Percentiles rank a stretch among this genome's conserved stretches.
Evolutionary conservation across 2,113 vertebrate genomes (phyloP).

Genomic region (Sus scrofa): DNA sequence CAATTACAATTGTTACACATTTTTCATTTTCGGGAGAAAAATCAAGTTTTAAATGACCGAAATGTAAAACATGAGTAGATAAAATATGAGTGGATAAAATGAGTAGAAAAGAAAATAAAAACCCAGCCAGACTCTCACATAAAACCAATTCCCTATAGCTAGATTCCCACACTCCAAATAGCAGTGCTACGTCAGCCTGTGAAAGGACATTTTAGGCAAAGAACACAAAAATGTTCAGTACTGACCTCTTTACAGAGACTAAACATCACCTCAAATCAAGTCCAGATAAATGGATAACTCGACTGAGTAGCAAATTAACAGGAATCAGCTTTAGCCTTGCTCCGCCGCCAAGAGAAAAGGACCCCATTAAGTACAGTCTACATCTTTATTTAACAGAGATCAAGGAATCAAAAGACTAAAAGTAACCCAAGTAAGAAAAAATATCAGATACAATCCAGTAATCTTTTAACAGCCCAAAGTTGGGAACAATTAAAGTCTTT

Average conservation of each 20-base stretch:
- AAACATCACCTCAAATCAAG: constrained; percentile 83
- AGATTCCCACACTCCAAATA: constrained; percentile 86
- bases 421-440: constrained; percentile 64
- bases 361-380: constrained; percentile 82
- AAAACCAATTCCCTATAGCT: constrained; percentile 81
- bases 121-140: constrained; percentile 81
- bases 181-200: constrained; percentile 77
- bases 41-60: constrained; percentile 80
- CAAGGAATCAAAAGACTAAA: constrained; percentile 84
- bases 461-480: constrained; percentile 33
- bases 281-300: constrained; percentile 83
- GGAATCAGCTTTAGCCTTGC: constrained; percentile 85
- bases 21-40: constrained; percentile 79
- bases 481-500: constrained; percentile 55
- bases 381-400: constrained; percentile 87
- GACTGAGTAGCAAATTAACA: constrained; percentile 86
- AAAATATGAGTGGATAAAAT: constrained; percentile 70
- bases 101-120: constrained; percentile 83
- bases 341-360: constrained; percentile 83
- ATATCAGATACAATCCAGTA: constrained; percentile 56
- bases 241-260: constrained; percentile 80
- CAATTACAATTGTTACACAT: constrained; percentile 68
- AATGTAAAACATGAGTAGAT: constrained; percentile 80
- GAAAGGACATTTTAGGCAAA: constrained; percentile 80
- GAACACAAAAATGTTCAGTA: constrained; percentile 81